phyloP scores from a whole-genome alignment of 2,888 invertebrate species.

The Malachius bipustulatus region DNA sequence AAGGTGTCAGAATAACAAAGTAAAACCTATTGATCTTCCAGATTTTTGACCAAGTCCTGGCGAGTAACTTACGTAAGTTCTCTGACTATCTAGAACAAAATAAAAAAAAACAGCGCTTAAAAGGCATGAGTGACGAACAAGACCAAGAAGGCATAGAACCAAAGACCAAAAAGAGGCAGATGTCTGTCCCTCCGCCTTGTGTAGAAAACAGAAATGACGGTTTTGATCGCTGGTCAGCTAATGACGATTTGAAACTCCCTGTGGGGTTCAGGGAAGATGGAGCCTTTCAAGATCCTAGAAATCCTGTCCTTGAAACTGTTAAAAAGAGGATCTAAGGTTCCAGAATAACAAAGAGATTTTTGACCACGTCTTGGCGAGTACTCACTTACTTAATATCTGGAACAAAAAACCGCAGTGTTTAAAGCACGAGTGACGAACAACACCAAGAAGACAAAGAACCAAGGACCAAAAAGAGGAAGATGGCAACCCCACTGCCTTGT shows the following conservation, averaged over 20 bases:
- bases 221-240: constrained; percentile 1
- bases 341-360: constrained; percentile 8
- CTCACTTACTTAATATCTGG: constrained; percentile 4
- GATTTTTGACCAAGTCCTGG: constrained; percentile 8
- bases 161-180: neutral
- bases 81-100: neutral
- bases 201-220: neutral
- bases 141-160: constrained; percentile 1
- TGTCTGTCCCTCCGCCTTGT: neutral
- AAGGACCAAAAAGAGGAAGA: constrained; percentile 1
- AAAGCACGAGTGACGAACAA: constrained; percentile 1
- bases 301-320: too few species aligned
- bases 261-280: constrained; percentile 1
- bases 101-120: neutral
- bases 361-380: constrained; percentile 5
- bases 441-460: constrained; percentile 1
- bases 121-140: constrained; percentile 1
- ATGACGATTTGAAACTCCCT: constrained; percentile 6
- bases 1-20: constrained; percentile 3
- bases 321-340: too few species aligned
- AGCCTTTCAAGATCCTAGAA: constrained; percentile 7
- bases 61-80: too few species aligned
- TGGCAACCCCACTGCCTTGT: constrained; percentile 3
- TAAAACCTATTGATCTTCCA: too few species aligned
- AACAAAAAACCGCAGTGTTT: neutral